Evolutionary conservation across 2,797 vertebrate species (phyloP).

Genomic region (Sciurus carolinensis): DNA sequence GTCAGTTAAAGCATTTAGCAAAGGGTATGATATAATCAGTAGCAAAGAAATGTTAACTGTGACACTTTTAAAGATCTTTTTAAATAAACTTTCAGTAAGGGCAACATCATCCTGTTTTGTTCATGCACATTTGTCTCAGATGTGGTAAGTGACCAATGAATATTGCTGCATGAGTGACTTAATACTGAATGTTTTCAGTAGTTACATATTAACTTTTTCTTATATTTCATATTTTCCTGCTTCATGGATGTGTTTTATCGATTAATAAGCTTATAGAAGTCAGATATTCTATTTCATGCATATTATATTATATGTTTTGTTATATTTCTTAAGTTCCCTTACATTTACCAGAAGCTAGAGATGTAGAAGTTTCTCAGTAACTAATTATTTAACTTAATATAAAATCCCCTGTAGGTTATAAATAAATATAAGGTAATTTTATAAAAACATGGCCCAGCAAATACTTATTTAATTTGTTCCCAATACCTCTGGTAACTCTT

Average conservation of each 20-base stretch:
- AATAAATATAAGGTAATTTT: too few relatives aligned
- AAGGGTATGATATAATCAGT: not conserved
- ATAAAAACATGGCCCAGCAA: not conserved
- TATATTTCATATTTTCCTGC: not conserved
- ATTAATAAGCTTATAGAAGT: not conserved
- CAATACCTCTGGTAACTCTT: not conserved
- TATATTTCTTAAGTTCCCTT: not conserved
- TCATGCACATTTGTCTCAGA: not conserved
- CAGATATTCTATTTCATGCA: not conserved
- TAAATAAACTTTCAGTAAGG: not conserved
- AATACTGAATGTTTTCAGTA: not conserved
- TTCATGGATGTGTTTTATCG: not conserved
- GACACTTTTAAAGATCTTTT: not conserved
- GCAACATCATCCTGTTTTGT: not conserved
- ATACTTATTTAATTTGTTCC: not conserved
- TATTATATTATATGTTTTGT: not conserved
- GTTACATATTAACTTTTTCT: not conserved
- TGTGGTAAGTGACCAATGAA: not conserved
- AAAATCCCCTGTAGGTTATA: not conserved
- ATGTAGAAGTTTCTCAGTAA: not conserved
- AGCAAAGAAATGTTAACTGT: not conserved
- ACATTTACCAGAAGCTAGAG: not conserved
- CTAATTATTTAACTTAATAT: not conserved
- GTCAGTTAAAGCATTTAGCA: not conserved
- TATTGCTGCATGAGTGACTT: not conserved